Evolutionary conservation across 2,113 vertebrate genomes (phyloP).

Genomic region (Menura novaehollandiae): DNA sequence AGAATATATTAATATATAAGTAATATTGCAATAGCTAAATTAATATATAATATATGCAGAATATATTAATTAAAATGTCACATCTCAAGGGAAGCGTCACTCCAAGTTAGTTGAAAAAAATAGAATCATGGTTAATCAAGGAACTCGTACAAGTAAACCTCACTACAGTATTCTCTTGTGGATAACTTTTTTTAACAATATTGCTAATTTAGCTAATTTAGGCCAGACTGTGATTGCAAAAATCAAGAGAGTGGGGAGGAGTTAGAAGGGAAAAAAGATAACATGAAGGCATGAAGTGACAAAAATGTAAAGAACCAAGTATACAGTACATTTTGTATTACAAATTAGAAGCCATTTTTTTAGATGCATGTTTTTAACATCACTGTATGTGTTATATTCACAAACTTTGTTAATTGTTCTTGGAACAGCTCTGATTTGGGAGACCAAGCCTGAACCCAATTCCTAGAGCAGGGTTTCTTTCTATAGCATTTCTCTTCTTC

Average conservation of each 20-base stretch:
- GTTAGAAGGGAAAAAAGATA: neutral
- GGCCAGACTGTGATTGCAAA: neutral
- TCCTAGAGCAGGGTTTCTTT: neutral
- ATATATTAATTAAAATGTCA: constrained; percentile 2
- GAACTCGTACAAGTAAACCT: neutral
- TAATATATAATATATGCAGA: neutral
- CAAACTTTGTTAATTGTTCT: neutral
- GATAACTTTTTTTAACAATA: neutral
- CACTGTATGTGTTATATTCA: neutral
- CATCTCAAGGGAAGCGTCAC: neutral
- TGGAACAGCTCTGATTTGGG: neutral
- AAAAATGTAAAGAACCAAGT: neutral
- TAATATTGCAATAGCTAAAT: neutral
- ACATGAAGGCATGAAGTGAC: neutral
- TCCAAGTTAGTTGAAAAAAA: neutral
- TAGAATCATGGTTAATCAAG: constrained; percentile 12
- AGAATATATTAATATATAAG: neutral
- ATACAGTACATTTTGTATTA: neutral
- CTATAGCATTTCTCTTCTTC: neutral
- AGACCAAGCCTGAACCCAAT: neutral
- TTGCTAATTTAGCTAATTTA: neutral
- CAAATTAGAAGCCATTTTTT: neutral
- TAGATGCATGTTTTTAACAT: neutral
- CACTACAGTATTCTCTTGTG: neutral
- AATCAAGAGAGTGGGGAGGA: neutral